Evolutionary conservation across 37 sponge, comb jelly and placozoan species (phyloP).

Genomic region (Cliona cf. orientalis): DNA sequence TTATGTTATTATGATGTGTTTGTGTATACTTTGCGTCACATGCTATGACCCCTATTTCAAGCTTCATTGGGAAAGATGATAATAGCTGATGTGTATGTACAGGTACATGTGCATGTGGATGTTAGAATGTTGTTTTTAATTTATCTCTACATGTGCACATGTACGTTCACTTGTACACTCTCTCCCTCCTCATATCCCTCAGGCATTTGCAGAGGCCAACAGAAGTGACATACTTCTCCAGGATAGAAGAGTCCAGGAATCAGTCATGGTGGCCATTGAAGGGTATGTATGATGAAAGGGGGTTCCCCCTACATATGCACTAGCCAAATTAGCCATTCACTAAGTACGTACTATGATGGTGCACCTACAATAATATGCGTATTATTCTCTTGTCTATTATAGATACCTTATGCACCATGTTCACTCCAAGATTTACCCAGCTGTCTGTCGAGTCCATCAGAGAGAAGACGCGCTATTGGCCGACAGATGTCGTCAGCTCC

Average conservation of each 20-base stretch:
- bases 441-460: constrained; percentile 35
- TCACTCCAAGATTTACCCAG: constrained; percentile 54
- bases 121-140: neutral
- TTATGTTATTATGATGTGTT: no score
- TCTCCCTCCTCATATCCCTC: neutral
- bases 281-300: constrained; percentile 37
- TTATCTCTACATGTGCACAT: neutral
- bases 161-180: neutral
- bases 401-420: constrained; percentile 55
- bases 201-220: constrained; percentile 31
- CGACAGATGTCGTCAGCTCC: constrained; percentile 24
- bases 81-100: neutral
- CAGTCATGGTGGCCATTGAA: constrained; percentile 47
- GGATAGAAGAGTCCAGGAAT: constrained; percentile 46
- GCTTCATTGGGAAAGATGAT: neutral
- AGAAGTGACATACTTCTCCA: constrained; percentile 20
- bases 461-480: constrained; percentile 20
- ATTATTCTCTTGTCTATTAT: neutral
- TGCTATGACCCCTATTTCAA: no score
- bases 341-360: neutral
- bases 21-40: neutral
- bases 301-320: neutral
- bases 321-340: neutral
- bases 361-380: neutral
- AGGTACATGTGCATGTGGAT: constrained; percentile 1